Base-by-base conservation (phyloP, 2,888 invertebrate genomes). In the Lepidochitona cinerea region DNA sequence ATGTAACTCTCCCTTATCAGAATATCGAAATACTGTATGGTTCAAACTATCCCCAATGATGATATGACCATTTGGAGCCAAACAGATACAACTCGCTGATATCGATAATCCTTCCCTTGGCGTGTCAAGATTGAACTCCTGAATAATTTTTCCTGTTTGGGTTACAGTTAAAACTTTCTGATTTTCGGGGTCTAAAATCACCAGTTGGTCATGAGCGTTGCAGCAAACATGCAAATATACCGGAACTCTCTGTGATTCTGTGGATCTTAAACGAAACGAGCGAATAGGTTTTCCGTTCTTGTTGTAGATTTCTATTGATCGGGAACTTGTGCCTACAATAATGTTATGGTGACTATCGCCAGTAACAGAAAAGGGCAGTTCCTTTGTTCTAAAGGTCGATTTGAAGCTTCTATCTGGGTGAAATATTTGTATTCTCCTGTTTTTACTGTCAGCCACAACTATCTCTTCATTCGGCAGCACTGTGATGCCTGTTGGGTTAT, bases 381-480 rank as follows among this genome's bases (percentile, higher is more conserved):
- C 71, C 9, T 67, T 69, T 1, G 85, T 84, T 7, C 73, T 29
- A 65, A 87, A 84, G 59, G 77, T 67, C 66, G 78, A 83, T 70
- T 85, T 86, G 72, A 80, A 88, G 52, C 81, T 72, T 41, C 81
- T 83, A 1, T 81, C 75, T 29, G 76, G 74, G 5, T 79, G 73
- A 68, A 88, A 83, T 2, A 86, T 83, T 77, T 87, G 85, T 4
- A 89, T 79, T 41, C 89, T 70, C 68, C 79, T 82, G 73, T 89
- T 89, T 68, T 83, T 84, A 53, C 83, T 85, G 71, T 89, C 89
- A 5, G 88, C 87, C 12, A 89, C 87, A 5, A 84, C 87, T n/a
- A 88, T 70, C 59, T 87, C 85, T 1, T 84, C 87, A 76, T 88
- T 87, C 6, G 84, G 84, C 41, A 88, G 70, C 70, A 85, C 85